These are phyloP conservation scores for Hemichromis elongatus DNA, from an alignment of 2,113 vertebrate genomes.

Conservation along the genomic window DNA sequence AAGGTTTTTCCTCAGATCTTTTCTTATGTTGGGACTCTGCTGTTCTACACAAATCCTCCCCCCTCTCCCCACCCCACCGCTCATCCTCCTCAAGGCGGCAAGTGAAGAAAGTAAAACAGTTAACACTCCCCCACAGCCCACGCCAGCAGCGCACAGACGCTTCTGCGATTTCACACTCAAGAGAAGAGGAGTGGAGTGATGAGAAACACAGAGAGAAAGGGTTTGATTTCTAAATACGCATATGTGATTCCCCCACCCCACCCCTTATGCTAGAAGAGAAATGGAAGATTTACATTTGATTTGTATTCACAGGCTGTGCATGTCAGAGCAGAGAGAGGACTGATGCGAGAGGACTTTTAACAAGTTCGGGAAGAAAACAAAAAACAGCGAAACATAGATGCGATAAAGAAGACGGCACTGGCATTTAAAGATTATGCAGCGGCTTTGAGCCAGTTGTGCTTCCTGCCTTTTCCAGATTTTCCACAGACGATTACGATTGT, in stretches of 20 bases:
- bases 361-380: background rate
- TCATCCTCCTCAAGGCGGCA: slow-evolving; percentile 6
- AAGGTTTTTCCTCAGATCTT: slow-evolving; percentile 16
- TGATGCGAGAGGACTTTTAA: slow-evolving; percentile 41
- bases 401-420: background rate
- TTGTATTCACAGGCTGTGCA: slow-evolving; percentile 39
- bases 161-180: slow-evolving; percentile 45
- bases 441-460: slow-evolving; percentile 11
- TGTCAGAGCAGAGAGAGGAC: slow-evolving; percentile 15
- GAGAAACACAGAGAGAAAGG: background rate
- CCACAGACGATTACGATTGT: slow-evolving; percentile 16
- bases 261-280: background rate
- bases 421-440: slow-evolving; percentile 3
- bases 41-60: slow-evolving; percentile 7
- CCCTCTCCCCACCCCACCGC: background rate
- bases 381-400: background rate
- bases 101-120: slow-evolving; percentile 2
- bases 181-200: slow-evolving; percentile 11
- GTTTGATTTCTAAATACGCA: background rate
- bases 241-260: background rate
- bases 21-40: slow-evolving; percentile 1
- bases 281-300: slow-evolving; percentile 35
- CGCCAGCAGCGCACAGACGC: slow-evolving; percentile 20
- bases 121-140: slow-evolving; percentile 44
- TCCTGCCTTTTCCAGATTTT: slow-evolving; percentile 19